These are phyloP conservation scores for Myiotriccus ornatus DNA, from an alignment of 2,797 vertebrate genomes.

Conservation along the genomic window DNA sequence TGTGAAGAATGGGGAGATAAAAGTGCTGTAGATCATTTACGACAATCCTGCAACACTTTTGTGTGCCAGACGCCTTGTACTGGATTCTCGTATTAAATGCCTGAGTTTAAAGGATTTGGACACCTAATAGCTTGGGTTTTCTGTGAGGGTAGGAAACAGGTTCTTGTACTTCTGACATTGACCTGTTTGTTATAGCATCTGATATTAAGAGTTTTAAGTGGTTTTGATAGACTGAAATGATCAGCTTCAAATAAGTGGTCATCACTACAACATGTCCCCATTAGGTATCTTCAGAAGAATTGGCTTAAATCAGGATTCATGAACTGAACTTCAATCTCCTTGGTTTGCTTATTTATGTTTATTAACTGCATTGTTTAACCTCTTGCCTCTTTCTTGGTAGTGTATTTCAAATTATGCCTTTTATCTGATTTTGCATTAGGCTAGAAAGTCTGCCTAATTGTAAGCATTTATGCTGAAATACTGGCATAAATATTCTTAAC, in stretches of 20 bases:
- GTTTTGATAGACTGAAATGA: not conserved
- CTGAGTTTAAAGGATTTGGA: not conserved
- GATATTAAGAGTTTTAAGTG: not conserved
- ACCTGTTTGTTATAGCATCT: not conserved
- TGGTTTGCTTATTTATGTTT: constrained; percentile 22
- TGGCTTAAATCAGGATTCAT: not conserved
- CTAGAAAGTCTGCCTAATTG: not conserved
- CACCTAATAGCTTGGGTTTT: not conserved
- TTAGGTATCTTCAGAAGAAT: not conserved
- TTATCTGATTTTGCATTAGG: constrained; percentile 31
- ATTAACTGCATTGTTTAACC: constrained; percentile 1
- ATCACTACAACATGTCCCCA: not conserved
- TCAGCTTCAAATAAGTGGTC: not conserved
- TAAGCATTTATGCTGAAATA: not conserved
- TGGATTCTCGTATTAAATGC: not conserved
- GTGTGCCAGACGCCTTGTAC: not conserved
- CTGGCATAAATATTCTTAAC: not conserved
- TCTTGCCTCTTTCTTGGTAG: not conserved
- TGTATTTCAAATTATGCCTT: constrained; percentile 13
- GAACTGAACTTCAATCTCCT: not conserved
- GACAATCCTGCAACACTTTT: not conserved
- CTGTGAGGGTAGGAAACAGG: not conserved
- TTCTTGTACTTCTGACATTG: not conserved
- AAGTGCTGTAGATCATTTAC: rapidly evolving
- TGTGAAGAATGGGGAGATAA: not conserved